Base-by-base conservation (phyloP, 2,797 vertebrate species). In the Etheostoma nigrum region DNA sequence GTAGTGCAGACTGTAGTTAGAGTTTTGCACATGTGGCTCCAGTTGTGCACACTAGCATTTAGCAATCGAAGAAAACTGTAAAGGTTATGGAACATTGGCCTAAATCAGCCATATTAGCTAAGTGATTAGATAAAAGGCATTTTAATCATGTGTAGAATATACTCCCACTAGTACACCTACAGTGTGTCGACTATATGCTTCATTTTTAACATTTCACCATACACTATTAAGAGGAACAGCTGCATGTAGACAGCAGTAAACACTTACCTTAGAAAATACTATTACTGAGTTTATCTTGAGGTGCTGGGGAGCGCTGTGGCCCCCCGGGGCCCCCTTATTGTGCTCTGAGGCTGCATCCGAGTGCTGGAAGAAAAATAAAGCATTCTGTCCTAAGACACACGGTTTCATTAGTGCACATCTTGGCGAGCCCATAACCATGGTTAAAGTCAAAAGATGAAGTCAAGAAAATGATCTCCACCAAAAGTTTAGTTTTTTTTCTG, bases 221-320 rank as follows among this genome's bases (percentile, higher is more conserved):
- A 23, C 19, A 18, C 13, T 44, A 14, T 23, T 3, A 67, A 54
- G 25, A 60, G 23, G 53, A 67, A 23, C 14, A 19, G 42, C 3
- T 21, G 1, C 51, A 48, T 30, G 62, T 69, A 54, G 14, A 36
- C 27, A 54, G 44, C 55, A 61, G 48, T 25, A 25, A 75, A 53
- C 15, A 15, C 33, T 36, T 11, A 49, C 45, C 45, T 13, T 16
- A 33, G 19, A 21, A 55, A 62, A 23, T 30, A 0, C 10, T 12
- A 7, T 27, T 27, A 40, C 5, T 14, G 4, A 59, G 33, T 67
- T 59, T 52, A 10, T 40, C 36, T 40, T 11, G 49, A 13, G 6
- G 16, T 42, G 30, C 16, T 53, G 25, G 16, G 7, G n/a, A 47
- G 1, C 13, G 42, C 55, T 30, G 49, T 12, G 36, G 10, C 18